These are phyloP conservation scores for Nansenia antarctica DNA, from an alignment of 2,113 vertebrate species.

Conservation along the genomic window DNA sequence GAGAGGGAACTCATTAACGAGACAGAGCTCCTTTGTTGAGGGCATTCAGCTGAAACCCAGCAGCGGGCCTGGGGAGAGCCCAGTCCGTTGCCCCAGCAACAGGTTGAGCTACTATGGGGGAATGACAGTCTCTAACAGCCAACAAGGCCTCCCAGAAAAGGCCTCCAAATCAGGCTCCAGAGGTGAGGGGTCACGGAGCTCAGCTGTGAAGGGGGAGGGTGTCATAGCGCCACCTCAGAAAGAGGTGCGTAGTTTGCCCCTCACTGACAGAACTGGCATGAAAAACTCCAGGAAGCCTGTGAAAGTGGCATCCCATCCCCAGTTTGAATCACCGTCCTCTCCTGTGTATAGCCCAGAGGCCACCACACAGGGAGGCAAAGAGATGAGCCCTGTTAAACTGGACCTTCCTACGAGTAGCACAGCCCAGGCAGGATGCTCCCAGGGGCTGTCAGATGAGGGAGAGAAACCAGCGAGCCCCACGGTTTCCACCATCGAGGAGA, in stretches of 20 bases:
- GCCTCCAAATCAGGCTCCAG: constrained; percentile 65
- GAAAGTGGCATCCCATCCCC: constrained; percentile 64
- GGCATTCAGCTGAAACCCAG: constrained; percentile 61
- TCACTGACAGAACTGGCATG: constrained; percentile 51
- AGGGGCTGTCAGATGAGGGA: constrained; percentile 33
- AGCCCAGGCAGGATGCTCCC: constrained; percentile 61
- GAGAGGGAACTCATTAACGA: constrained; percentile 83
- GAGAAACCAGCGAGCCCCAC: constrained; percentile 66
- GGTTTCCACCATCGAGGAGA: constrained; percentile 88
- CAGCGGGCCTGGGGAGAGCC: constrained; percentile 56
- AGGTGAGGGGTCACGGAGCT: constrained; percentile 51
- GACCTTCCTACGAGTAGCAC: constrained; percentile 59
- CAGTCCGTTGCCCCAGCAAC: constrained; percentile 45
- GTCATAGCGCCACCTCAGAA: constrained; percentile 61
- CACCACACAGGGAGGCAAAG: constrained; percentile 48
- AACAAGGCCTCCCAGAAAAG: constrained; percentile 75
- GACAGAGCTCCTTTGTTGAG: constrained; percentile 77
- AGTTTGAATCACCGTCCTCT: constrained; percentile 59
- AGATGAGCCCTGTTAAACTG: constrained; percentile 42
- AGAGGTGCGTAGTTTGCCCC: constrained; percentile 48
- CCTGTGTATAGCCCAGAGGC: constrained; percentile 54
- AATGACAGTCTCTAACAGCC: constrained; percentile 63
- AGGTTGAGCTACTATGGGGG: constrained; percentile 74
- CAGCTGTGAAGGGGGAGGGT: constrained; percentile 53
- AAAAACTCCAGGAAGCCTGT: constrained; percentile 55